These are phyloP conservation scores for Dipodomys stephensi DNA, from an alignment of 2,113 vertebrate species.

Conservation along the genomic window DNA sequence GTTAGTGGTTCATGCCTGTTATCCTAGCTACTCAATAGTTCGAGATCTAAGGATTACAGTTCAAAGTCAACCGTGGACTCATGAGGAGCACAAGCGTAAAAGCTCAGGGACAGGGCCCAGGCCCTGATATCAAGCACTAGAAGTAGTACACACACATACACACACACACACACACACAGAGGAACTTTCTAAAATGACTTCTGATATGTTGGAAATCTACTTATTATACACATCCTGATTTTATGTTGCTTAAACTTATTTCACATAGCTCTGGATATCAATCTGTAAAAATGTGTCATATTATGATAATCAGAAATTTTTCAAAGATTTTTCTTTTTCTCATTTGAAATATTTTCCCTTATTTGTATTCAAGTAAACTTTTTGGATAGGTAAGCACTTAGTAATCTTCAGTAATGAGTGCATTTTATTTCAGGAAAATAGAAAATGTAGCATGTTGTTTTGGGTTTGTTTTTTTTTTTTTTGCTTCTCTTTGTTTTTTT, in stretches of 20 bases:
- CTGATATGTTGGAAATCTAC: background rate
- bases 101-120: too few relatives aligned
- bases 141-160: too few relatives aligned
- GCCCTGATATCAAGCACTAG: too few relatives aligned
- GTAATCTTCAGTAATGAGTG: background rate
- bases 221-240: background rate
- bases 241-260: slow-evolving; percentile 30
- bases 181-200: background rate
- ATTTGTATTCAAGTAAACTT: slow-evolving; percentile 2
- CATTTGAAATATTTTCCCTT: background rate
- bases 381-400: background rate
- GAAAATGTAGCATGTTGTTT: background rate
- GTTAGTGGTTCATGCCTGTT: too few relatives aligned
- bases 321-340: background rate
- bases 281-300: background rate
- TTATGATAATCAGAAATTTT: background rate
- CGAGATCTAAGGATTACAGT: too few relatives aligned
- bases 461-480: too few relatives aligned
- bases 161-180: too few relatives aligned
- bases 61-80: too few relatives aligned
- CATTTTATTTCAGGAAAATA: background rate
- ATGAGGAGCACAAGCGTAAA: too few relatives aligned
- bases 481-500: background rate
- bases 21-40: too few relatives aligned
- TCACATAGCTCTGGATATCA: background rate